Conservation (phyloP, 2,888 invertebrate species). For the Iphiclides podalirius region DNA sequence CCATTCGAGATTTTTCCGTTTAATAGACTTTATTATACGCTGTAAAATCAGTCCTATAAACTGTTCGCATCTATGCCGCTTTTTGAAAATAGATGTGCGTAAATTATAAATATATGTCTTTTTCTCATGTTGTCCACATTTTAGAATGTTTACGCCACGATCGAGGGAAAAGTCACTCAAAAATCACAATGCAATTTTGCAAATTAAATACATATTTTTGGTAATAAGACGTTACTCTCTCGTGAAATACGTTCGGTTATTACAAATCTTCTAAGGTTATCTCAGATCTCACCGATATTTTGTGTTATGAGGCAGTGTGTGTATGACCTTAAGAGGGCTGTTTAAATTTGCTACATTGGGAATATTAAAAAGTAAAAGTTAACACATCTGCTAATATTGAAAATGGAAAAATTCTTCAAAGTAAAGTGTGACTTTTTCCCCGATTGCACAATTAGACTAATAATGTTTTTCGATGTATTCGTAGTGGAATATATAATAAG, state of each 20-base stretch:
- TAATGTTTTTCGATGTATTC: conserved; percentile 28
- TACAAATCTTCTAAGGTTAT: neutral
- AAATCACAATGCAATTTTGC: neutral
- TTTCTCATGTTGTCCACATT: conserved; percentile 32
- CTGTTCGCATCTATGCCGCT: conserved; percentile 25
- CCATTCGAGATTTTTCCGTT: conserved; percentile 18
- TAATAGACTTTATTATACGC: conserved; percentile 7
- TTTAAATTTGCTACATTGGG: too few species aligned
- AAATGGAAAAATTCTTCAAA: neutral
- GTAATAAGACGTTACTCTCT: neutral
- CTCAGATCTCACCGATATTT: too few species aligned
- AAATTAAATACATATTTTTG: neutral
- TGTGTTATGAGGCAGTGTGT: neutral
- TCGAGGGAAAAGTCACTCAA: conserved; percentile 15
- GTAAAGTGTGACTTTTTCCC: conserved; percentile 21
- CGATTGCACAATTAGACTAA: conserved; percentile 25
- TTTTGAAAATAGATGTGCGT: conserved; percentile 21
- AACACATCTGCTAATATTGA: neutral
- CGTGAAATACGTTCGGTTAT: neutral
- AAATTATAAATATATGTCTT: conserved; percentile 23
- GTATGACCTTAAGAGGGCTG: neutral
- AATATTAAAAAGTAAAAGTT: too few species aligned
- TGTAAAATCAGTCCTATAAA: conserved; percentile 12
- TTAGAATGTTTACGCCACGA: conserved; percentile 29
- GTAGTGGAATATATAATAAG: conserved; percentile 28